Evolutionary conservation across 1,140 invertebrate genomes (phyloP).

Genomic region (Homarus americanus): DNA sequence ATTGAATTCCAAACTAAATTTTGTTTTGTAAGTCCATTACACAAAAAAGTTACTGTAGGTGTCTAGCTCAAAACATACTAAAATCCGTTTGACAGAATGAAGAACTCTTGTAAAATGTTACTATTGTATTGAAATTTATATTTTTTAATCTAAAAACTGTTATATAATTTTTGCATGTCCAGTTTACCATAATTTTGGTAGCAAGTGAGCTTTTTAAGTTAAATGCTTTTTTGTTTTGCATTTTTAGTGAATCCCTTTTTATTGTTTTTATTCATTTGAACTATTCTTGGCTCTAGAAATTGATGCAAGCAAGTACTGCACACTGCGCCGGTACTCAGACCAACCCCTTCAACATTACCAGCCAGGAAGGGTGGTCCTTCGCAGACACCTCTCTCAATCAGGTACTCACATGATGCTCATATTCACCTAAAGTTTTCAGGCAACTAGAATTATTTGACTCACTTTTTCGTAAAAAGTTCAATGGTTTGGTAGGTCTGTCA

Average conservation of each 20-base stretch:
- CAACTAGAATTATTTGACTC: too few relatives aligned
- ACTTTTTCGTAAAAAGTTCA: too few relatives aligned
- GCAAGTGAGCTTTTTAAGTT: background rate
- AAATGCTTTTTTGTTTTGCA: background rate
- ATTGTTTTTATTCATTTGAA: constrained; percentile 44
- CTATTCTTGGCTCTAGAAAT: constrained; percentile 75
- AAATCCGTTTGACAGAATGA: too few relatives aligned
- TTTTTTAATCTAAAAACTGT: background rate
- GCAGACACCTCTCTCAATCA: constrained; percentile 76
- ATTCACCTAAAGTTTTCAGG: background rate
- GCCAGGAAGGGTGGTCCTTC: constrained; percentile 77
- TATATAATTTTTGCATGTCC: background rate
- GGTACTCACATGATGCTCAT: constrained; percentile 25
- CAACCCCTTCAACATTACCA: constrained; percentile 78
- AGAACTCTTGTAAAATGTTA: too few relatives aligned
- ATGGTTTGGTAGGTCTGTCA: too few relatives aligned
- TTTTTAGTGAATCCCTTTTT: constrained; percentile 44
- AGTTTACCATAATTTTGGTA: background rate
- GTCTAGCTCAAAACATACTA: too few relatives aligned
- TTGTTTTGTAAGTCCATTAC: too few relatives aligned
- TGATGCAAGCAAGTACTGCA: constrained; percentile 81
- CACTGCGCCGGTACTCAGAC: constrained; percentile 81
- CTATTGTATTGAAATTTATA: background rate
- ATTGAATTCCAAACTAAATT: too few relatives aligned
- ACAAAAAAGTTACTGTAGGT: too few relatives aligned